Percentiles rank a stretch among this genome's conserved stretches.
Conservation (phyloP, 2,113 vertebrate genomes). For the Hiodon tergisus region DNA sequence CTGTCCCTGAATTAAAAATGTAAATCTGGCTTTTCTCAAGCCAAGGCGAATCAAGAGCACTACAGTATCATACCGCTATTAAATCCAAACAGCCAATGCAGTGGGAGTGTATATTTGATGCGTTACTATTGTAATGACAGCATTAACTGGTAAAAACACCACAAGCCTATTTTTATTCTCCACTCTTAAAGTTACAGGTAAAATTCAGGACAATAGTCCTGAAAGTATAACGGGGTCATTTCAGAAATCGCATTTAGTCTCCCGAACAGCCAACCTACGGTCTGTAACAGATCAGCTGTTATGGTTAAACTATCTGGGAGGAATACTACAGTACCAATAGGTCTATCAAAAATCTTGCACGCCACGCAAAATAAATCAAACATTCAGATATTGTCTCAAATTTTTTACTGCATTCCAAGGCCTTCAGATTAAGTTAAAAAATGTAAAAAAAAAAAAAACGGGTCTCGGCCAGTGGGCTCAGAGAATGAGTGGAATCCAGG, state of each 20-base stretch:
- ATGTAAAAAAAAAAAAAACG: conserved; percentile 46
- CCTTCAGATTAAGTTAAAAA: conserved; percentile 48
- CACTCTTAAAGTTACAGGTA: conserved; percentile 38
- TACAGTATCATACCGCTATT: conserved; percentile 18
- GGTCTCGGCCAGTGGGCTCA: not conserved
- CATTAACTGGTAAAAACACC: conserved; percentile 62
- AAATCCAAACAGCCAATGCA: not conserved
- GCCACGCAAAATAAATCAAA: conserved; percentile 53
- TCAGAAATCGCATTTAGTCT: no score
- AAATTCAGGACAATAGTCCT: conserved; percentile 34
- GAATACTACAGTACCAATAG: not conserved
- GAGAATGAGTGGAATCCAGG: not conserved
- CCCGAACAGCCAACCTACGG: no score
- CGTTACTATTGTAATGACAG: conserved; percentile 59
- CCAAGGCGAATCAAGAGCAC: not conserved
- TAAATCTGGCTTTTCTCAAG: conserved; percentile 11
- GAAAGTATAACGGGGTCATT: no score
- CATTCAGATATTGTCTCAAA: conserved; percentile 54
- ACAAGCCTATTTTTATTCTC: conserved; percentile 57
- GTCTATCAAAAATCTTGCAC: not conserved
- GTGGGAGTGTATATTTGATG: conserved; percentile 58
- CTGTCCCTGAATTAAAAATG: conserved; percentile 3
- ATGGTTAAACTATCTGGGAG: not conserved
- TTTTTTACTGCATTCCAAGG: conserved; percentile 61
- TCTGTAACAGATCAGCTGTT: not conserved